Evolutionary conservation across 2,797 vertebrate genomes (phyloP), one percentile per base, ranked within the genome.

Genomic region (Hippoglossus hippoglossus): DNA sequence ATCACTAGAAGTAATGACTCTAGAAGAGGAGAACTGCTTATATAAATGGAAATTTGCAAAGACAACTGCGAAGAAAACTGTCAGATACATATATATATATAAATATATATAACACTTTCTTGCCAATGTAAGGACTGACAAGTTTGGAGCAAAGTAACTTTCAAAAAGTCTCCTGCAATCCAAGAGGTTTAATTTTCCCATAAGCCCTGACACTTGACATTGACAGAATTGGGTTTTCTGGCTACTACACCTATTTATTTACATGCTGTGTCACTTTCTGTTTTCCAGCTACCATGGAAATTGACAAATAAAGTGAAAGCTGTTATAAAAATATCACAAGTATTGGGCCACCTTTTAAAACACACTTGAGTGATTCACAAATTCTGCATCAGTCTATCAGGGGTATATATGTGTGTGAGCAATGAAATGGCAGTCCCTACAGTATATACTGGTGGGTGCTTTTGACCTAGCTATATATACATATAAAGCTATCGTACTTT

Each of bases 211-310:
- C 8, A 67, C 59, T 64, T 39, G 21, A 67, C 28, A 57, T 55
- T 73, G 59, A 79, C 50, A 63, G n/a, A 10, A 70, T 66, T 39
- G 55, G n/a, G 18, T 72, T 65, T 77, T 25, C 56, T 57, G 19
- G 59, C 57, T 68, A 24, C 55, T 26, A 25, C 28, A 73, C 44
- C 21, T 50, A 10, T 73, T 75, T 69, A 75, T 77, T 68, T 70
- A 59, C 59, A 50, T 61, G 36, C 63, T 19, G 36, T 62, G 44
- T 77, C 55, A 67, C 19, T 73, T 62, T 73, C 0, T 9, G 59
- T 73, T 73, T 81, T 76, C 49, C 36, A 75, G 55, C 64, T 82
- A 70, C 26, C 64, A 55, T 18, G 49, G 60, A 52, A 67, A 65
- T 58, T 22, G 44, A 66, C 63, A 70, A 72, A 72, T 51, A 28